A percentile compares a stretch with the other conserved stretches of the same genome.
Conservation (phyloP, 1,140 invertebrate species). For the Cataglyphis hispanica region DNA sequence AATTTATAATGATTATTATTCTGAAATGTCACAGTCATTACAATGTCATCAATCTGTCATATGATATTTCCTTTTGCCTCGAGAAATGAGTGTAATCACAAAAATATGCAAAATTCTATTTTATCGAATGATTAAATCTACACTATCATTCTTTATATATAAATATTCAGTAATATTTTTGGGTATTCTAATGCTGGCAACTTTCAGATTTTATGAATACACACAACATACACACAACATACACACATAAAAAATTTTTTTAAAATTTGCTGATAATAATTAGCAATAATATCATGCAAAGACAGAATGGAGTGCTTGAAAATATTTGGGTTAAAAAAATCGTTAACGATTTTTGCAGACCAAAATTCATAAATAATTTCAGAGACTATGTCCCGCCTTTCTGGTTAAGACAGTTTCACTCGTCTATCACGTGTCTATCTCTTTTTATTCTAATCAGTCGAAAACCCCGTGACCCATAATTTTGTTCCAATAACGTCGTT, state of each 20-base stretch:
- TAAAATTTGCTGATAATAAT: conserved; percentile 9
- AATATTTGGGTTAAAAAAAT: conserved; percentile 18
- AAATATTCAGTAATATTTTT: not conserved
- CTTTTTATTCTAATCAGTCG: conserved; percentile 28
- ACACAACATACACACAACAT: not conserved
- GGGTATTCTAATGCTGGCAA: not conserved
- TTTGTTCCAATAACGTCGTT: not conserved
- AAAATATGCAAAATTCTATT: conserved; percentile 21
- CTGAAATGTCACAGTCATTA: conserved; percentile 7
- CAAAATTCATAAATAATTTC: conserved; percentile 41
- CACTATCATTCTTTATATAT: not conserved
- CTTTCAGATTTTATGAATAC: not conserved
- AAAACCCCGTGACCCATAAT: conserved; percentile 49
- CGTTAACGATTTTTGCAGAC: conserved; percentile 44
- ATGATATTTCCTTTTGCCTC: not conserved
- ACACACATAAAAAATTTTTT: not conserved
- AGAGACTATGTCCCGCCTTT: conserved; percentile 15
- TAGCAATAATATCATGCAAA: not conserved
- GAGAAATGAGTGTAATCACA: not conserved
- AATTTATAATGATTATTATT: conserved; percentile 13
- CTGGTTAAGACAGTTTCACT: conserved; percentile 7
- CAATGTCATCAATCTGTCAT: conserved; percentile 23
- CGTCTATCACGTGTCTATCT: no score
- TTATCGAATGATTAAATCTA: not conserved
- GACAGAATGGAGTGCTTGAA: not conserved